phyloP scores from a whole-genome alignment of 2,797 vertebrate species.

The Botia kubotai region DNA sequence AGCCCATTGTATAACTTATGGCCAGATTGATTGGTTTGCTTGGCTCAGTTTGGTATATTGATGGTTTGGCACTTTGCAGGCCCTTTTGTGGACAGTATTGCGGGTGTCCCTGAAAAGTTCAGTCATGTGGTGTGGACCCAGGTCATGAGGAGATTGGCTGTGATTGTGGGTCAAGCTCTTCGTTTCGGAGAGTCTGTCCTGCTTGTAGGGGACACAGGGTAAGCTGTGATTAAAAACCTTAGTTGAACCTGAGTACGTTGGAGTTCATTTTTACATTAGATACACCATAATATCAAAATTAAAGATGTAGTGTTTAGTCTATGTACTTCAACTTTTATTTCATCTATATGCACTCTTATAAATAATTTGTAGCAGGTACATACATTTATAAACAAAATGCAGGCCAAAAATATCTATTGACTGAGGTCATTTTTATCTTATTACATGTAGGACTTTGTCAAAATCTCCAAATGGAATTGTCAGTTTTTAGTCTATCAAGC shows the following conservation, averaged over 20 bases:
- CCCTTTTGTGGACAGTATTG: conserved; percentile 75
- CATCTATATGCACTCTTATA: too few species aligned
- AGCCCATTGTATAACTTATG: not conserved
- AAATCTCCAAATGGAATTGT: conserved; percentile 97
- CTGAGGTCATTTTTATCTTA: conserved; percentile 29
- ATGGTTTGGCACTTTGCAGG: conserved; percentile 63
- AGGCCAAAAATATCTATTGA: too few species aligned
- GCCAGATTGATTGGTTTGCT: conserved; percentile 20
- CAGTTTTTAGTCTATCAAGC: conserved; percentile 97
- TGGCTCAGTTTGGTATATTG: conserved; percentile 16
- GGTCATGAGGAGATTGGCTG: conserved; percentile 86
- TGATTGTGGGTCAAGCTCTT: conserved; percentile 90
- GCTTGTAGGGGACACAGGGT: conserved; percentile 97
- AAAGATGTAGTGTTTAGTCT: too few species aligned
- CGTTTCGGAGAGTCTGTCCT: conserved; percentile 92
- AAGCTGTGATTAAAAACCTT: conserved; percentile 54
- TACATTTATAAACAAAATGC: too few species aligned
- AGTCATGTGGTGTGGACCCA: conserved; percentile 92
- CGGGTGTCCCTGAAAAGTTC: conserved; percentile 85
- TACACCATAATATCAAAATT: too few species aligned
- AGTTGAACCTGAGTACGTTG: too few species aligned
- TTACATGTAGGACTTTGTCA: conserved; percentile 90
- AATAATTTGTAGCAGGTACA: too few species aligned
- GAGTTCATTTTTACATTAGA: too few species aligned
- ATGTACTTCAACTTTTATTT: too few species aligned